Conservation (phyloP, 2,113 vertebrate species). For the Amazona vittata region DNA sequence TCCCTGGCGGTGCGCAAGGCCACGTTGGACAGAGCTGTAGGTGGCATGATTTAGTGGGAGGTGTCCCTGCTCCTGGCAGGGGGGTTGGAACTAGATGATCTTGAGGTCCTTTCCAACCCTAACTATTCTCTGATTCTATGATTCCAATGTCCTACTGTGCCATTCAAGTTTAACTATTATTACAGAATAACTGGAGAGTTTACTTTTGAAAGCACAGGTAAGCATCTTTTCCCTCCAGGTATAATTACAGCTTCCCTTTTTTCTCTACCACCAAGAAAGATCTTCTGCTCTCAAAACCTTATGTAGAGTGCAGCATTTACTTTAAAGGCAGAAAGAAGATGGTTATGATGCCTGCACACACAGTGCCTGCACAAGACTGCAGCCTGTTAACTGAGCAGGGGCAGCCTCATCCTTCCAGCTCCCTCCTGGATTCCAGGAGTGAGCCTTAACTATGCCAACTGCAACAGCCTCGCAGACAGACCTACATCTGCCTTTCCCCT, state of each 20-base stretch:
- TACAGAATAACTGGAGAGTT: neutral
- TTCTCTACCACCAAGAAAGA: neutral
- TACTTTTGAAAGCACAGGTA: neutral
- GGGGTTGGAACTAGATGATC: no score
- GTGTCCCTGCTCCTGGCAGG: no score
- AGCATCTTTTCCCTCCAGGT: neutral
- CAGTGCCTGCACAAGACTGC: neutral
- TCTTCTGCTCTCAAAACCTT: neutral
- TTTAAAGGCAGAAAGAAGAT: neutral
- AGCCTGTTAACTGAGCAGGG: fast-evolving
- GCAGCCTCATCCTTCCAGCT: neutral
- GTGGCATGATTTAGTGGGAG: no score
- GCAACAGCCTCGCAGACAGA: neutral
- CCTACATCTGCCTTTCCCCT: neutral
- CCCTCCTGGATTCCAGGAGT: fast-evolving
- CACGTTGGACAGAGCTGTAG: no score
- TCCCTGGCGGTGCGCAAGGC: no score
- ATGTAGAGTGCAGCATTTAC: neutral
- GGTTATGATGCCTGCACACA: neutral
- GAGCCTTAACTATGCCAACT: neutral
- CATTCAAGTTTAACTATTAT: neutral
- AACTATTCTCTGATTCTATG: no score
- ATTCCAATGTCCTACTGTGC: neutral
- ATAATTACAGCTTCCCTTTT: neutral
- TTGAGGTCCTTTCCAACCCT: no score